phyloP scores from a whole-genome alignment of 2,113 vertebrate species.

The Tragulus kanchil region DNA sequence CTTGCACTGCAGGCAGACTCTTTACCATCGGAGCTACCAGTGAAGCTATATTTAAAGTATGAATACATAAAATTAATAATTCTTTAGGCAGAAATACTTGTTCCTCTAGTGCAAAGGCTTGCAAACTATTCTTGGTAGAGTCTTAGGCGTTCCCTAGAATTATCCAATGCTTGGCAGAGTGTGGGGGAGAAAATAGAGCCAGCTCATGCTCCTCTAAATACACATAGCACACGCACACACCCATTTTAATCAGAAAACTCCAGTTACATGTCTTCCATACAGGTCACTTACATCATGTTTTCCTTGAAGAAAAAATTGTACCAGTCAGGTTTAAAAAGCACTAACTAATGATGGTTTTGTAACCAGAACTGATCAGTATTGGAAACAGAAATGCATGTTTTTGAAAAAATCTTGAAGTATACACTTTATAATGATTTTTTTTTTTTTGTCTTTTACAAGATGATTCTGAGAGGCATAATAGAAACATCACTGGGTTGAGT shows the following conservation, averaged over 20 bases:
- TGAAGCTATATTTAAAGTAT: background rate
- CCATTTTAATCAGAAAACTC: background rate
- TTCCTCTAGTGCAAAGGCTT: background rate
- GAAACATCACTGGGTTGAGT: background rate
- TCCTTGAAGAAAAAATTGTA: background rate
- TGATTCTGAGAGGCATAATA: background rate
- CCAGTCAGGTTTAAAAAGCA: background rate
- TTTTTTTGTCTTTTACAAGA: background rate
- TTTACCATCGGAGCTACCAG: too few species aligned
- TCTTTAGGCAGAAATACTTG: background rate
- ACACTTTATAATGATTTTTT: background rate
- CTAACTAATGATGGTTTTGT: background rate
- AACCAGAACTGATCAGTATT: background rate
- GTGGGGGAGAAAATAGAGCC: background rate
- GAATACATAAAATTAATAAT: background rate
- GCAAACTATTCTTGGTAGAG: background rate
- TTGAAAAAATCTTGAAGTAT: background rate
- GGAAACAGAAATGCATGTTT: background rate
- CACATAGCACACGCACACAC: background rate
- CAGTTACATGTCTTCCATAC: background rate
- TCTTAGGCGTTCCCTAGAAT: background rate
- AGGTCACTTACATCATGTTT: background rate
- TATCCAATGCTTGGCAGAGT: background rate
- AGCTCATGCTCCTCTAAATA: background rate
- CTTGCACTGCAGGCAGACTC: too few species aligned